Evolutionary conservation across 92 coral and sea anemone genomes (phyloP).

Genomic region (Epizoanthus ramosus): DNA sequence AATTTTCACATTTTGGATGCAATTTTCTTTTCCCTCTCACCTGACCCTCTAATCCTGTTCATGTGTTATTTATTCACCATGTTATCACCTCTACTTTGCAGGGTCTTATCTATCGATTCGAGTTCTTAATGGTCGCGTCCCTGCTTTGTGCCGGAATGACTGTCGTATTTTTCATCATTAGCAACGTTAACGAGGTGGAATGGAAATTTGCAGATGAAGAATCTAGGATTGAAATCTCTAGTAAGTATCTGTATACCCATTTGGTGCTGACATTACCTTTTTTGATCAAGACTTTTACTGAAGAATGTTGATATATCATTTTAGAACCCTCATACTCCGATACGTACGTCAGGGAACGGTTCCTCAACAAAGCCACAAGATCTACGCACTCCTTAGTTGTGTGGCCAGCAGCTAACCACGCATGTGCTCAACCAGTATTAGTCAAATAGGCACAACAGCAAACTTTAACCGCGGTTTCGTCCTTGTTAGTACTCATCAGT

Average conservation of each 20-base stretch:
- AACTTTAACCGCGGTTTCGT: too few relatives aligned
- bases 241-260: slow-evolving; percentile 54
- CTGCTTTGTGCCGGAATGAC: slow-evolving; percentile 94
- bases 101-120: slow-evolving; percentile 97
- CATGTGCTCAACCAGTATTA: too few relatives aligned
- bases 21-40: background rate
- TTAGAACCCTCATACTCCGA: too few relatives aligned
- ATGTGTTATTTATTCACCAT: too few relatives aligned
- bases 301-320: background rate
- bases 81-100: slow-evolving; percentile 11
- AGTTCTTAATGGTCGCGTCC: slow-evolving; percentile 90
- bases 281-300: too few relatives aligned
- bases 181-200: slow-evolving; percentile 89
- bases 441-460: too few relatives aligned
- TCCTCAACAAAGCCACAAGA: background rate
- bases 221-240: slow-evolving; percentile 85
- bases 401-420: too few relatives aligned
- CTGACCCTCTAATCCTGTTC: background rate
- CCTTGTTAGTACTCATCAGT: too few relatives aligned
- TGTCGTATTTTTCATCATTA: slow-evolving; percentile 88
- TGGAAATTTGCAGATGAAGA: slow-evolving; percentile 97
- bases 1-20: background rate
- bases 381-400: too few relatives aligned
- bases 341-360: too few relatives aligned
- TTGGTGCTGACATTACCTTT: background rate